Percentiles rank a stretch among this genome's conserved stretches.
Conservation (phyloP, 2,797 vertebrate genomes). For the Pangasius djambal region DNA sequence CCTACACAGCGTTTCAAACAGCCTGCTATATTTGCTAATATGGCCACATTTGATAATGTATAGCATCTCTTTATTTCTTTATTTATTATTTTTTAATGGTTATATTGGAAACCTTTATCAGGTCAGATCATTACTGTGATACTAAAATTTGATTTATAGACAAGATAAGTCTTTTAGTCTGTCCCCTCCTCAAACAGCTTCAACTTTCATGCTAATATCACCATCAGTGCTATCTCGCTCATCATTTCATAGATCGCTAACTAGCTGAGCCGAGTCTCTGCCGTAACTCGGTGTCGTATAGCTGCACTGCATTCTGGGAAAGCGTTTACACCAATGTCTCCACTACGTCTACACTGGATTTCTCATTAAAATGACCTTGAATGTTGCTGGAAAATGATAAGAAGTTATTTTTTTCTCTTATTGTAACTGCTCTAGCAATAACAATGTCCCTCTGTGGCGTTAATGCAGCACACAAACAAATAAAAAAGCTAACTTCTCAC, state of each 20-base stretch:
- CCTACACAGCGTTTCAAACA: not conserved
- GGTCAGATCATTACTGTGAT: not conserved
- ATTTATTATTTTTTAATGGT: not conserved
- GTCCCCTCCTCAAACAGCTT: not conserved
- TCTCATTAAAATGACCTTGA: not conserved
- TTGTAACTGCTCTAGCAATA: not conserved
- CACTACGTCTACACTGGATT: not conserved
- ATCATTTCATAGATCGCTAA: not conserved
- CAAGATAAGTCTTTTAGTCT: not conserved
- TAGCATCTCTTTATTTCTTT: not conserved
- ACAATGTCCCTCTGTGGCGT: not conserved
- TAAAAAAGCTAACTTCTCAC: not conserved
- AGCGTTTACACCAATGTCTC: not conserved
- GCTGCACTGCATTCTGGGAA: slow-evolving; percentile 1
- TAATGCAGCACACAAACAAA: not conserved
- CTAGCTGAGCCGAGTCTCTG: not conserved
- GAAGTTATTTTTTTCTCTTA: not conserved
- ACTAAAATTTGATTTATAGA: not conserved
- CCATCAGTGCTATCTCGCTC: not conserved
- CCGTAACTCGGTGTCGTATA: not conserved
- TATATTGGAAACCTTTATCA: not conserved
- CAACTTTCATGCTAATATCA: not conserved
- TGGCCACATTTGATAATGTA: not conserved
- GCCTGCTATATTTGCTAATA: not conserved
- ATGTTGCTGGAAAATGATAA: too few relatives aligned